phyloP scores from a whole-genome alignment of 2,888 invertebrate genomes.

The Calliopum simillimum region DNA sequence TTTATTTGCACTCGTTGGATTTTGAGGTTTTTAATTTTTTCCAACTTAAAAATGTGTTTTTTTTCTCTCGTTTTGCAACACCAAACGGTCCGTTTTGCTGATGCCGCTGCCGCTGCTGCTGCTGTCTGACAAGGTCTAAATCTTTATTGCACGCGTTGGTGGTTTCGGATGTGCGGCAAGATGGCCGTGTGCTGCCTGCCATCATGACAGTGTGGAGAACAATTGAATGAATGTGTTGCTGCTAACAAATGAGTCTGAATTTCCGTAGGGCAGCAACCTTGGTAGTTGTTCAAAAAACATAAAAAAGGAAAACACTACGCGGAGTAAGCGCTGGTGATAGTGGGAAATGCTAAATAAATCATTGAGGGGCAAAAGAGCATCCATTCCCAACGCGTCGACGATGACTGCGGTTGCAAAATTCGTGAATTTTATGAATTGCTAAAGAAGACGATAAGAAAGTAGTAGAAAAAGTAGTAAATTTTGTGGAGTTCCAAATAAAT shows the following conservation, averaged over 20 bases:
- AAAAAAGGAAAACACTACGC: neutral
- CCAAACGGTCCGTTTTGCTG: conserved; percentile 1
- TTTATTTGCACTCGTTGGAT: neutral
- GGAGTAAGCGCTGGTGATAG: neutral
- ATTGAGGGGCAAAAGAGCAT: conserved; percentile 17
- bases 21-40: neutral
- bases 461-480: no score
- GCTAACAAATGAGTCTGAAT: conserved; percentile 31
- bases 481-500: no score
- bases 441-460: no score
- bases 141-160: conserved; percentile 40
- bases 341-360: conserved; percentile 29
- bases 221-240: conserved; percentile 23
- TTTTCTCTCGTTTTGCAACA: neutral
- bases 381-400: neutral
- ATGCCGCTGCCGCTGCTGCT: neutral
- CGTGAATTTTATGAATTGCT: conserved; percentile 7
- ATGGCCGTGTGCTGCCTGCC: conserved; percentile 13
- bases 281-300: neutral
- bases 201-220: conserved; percentile 7
- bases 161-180: conserved; percentile 33
- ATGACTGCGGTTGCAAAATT: conserved; percentile 26
- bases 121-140: conserved; percentile 39
- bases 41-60: neutral
- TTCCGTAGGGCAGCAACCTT: conserved; percentile 13